Percentiles rank a stretch among this genome's conserved stretches.
Evolutionary conservation across 1,140 invertebrate genomes (phyloP).

Genomic region (Tetramorium alpestre): DNA sequence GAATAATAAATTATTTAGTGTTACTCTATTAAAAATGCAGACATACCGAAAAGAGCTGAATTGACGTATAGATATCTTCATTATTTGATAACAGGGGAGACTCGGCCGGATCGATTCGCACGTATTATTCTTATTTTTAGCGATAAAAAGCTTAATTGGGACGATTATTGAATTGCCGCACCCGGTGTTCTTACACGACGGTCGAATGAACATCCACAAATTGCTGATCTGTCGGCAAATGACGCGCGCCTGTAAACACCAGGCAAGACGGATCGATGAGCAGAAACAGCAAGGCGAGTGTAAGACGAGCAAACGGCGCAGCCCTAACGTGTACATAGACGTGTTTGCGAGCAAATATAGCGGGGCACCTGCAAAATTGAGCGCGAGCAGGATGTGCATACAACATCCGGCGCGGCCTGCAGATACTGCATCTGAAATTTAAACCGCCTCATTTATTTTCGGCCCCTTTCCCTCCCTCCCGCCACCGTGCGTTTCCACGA

Average conservation of each 20-base stretch:
- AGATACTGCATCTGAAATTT: slow-evolving; percentile 59
- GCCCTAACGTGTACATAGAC: slow-evolving; percentile 57
- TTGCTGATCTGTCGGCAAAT: slow-evolving; percentile 60
- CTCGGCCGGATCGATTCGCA: background rate
- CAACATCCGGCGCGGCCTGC: slow-evolving; percentile 44
- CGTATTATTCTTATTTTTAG: background rate
- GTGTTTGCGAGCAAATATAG: slow-evolving; percentile 60
- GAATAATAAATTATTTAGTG: background rate
- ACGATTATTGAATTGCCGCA: slow-evolving; percentile 15
- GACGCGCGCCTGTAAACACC: slow-evolving; percentile 54
- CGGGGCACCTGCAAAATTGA: slow-evolving; percentile 58
- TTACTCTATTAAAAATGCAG: background rate
- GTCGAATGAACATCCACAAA: slow-evolving; percentile 44
- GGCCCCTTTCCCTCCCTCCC: background rate
- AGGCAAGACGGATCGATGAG: slow-evolving; percentile 46
- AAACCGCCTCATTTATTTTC: slow-evolving; percentile 52
- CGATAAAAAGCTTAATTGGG: background rate
- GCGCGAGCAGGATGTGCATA: slow-evolving; percentile 53
- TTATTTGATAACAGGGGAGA: background rate
- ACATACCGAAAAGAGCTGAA: background rate
- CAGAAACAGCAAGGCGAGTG: slow-evolving; percentile 49
- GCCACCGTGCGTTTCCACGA: slow-evolving; percentile 6
- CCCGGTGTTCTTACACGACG: slow-evolving; percentile 8
- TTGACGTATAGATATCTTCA: background rate
- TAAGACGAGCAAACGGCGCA: slow-evolving; percentile 54